These are phyloP conservation scores for Acanthis flammea DNA, from an alignment of 2,797 vertebrate genomes.

Conservation along the genomic window DNA sequence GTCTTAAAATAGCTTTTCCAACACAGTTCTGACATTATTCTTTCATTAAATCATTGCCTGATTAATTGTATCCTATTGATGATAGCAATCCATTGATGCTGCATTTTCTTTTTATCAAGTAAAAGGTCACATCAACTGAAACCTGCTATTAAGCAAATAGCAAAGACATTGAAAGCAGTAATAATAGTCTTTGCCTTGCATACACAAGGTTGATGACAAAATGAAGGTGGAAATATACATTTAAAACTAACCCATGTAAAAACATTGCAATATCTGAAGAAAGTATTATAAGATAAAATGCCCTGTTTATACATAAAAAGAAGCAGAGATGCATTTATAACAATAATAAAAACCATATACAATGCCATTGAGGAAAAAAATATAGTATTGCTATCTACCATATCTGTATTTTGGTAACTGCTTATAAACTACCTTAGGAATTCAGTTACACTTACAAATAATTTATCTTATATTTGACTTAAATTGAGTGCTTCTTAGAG, in stretches of 20 bases:
- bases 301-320: neutral
- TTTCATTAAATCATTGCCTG: conserved; percentile 65
- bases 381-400: neutral
- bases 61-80: conserved; percentile 68
- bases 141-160: conserved; percentile 65
- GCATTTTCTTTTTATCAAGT: conserved; percentile 64
- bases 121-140: conserved; percentile 65
- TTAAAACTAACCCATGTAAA: conserved; percentile 25
- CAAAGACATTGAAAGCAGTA: conserved; percentile 61
- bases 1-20: conserved; percentile 67
- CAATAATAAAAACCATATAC: neutral
- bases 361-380: neutral
- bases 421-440: neutral
- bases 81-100: conserved; percentile 56
- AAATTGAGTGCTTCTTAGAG: neutral
- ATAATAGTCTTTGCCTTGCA: conserved; percentile 34
- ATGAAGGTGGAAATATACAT: conserved; percentile 16
- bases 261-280: conserved; percentile 23
- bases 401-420: neutral
- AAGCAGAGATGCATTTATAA: neutral
- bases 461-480: neutral
- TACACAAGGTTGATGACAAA: conserved; percentile 23
- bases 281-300: neutral
- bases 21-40: conserved; percentile 59
- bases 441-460: neutral